Evolutionary conservation across 1,140 invertebrate species (phyloP).

Genomic region (Drosophila sucinea): DNA sequence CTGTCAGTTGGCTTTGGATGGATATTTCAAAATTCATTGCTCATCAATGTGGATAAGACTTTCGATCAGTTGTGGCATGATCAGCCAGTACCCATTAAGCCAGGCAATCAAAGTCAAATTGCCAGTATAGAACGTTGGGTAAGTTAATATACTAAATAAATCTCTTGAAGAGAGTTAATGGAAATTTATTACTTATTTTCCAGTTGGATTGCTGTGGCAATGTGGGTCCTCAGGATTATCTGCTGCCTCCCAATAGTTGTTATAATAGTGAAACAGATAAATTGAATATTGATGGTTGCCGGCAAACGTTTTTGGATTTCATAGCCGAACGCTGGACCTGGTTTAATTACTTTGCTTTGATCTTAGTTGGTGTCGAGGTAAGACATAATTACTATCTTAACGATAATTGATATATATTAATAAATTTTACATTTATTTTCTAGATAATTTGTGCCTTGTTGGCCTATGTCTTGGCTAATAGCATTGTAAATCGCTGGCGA

Average conservation of each 20-base stretch:
- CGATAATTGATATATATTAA: neutral
- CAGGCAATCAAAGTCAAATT: slow-evolving; percentile 73
- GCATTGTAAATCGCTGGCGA: slow-evolving; percentile 80
- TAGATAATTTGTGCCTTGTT: slow-evolving; percentile 71
- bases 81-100: slow-evolving; percentile 71
- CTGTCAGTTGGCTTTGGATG: slow-evolving; percentile 66
- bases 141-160: slow-evolving; percentile 35
- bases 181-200: neutral
- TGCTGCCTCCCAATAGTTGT: slow-evolving; percentile 82
- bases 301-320: slow-evolving; percentile 73
- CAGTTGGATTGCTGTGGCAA: slow-evolving; percentile 88
- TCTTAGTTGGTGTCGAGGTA: slow-evolving; percentile 71
- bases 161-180: too few relatives aligned
- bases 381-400: neutral
- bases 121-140: slow-evolving; percentile 74
- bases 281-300: slow-evolving; percentile 80
- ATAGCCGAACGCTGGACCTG: slow-evolving; percentile 63
- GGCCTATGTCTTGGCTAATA: slow-evolving; percentile 74
- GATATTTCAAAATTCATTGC: slow-evolving; percentile 69
- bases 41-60: slow-evolving; percentile 72
- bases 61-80: slow-evolving; percentile 73
- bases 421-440: neutral
- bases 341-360: slow-evolving; percentile 63
- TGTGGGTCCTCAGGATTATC: slow-evolving; percentile 83
- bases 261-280: slow-evolving; percentile 61